Evolutionary conservation across 1,140 invertebrate genomes (phyloP), one percentile per base, ranked within the genome.

Genomic region (Ooceraea biroi): DNA sequence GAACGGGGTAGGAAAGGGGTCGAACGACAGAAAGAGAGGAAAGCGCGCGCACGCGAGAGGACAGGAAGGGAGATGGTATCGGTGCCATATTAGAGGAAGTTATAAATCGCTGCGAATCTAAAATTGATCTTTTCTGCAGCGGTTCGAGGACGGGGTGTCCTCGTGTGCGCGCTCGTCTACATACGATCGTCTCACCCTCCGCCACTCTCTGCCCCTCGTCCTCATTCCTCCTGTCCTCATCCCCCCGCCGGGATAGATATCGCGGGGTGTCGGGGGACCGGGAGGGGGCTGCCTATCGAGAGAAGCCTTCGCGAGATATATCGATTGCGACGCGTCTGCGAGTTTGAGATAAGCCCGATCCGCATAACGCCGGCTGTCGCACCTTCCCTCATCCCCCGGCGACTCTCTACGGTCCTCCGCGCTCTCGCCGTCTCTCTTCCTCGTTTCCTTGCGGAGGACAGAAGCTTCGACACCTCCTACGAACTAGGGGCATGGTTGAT

Each of bases 101-200:
- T 94, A 94, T 94, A 94, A 94, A 94, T 94, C 92, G 92, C 92
- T 86, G 89, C 91, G 84, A 94, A 94, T 94, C 94, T 94, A 94
- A 94, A 94, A 94, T 94, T 94, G 93, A 94, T 94, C 93, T 94
- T 94, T 94, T 94, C 92, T 94, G 90, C 89, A 91, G 83, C 87
- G 85, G 88, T 77, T 78, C 73, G 61, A 63, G 83, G 57, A 63
- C 83, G 83, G 71, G 50, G 63, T 69, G 69, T 82, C 68, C 66
- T 65, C 84, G 66, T 46, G 58, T 22, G 48, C 58, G 50, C 77
- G 84, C 55, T 77, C 85, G 80, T 80, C 76, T 80, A 80, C 76
- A 94, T 94, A 94, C 19, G 69, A 92, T 92, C 91, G 36, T 86
- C 72, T 87, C 87, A 72, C 52, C 71, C 66, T 55, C 55, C 36